phyloP scores from a whole-genome alignment of 2,888 invertebrate species.

The Camptogramma bilineatum region DNA sequence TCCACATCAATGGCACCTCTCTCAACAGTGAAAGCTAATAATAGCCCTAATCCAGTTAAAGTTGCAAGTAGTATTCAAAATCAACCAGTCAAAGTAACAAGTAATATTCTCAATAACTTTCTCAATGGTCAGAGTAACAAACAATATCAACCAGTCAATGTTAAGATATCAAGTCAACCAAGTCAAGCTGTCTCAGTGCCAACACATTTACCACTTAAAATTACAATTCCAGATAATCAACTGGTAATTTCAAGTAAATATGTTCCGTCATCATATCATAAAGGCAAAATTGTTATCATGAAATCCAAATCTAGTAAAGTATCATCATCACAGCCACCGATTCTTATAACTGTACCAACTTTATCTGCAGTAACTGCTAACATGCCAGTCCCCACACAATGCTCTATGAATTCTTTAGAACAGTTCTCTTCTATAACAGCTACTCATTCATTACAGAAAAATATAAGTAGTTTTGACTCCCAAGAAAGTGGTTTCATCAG shows the following conservation, averaged over 20 bases:
- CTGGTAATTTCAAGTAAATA: conserved; percentile 10
- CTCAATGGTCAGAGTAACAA: conserved; percentile 11
- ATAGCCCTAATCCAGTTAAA: neutral
- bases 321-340: conserved; percentile 25
- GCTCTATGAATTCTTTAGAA: conserved; percentile 23
- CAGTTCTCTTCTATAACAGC: conserved; percentile 21
- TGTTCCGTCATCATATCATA: conserved; percentile 16
- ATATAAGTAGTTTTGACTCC: neutral
- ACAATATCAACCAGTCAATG: conserved; percentile 15
- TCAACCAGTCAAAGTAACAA: neutral
- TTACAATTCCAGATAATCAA: conserved; percentile 27
- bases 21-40: conserved; percentile 6
- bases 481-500: conserved; percentile 20
- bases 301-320: conserved; percentile 21
- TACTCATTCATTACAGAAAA: conserved; percentile 3
- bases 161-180: conserved; percentile 6
- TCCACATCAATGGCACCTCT: conserved; percentile 5
- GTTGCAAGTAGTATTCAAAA: conserved; percentile 15
- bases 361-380: neutral
- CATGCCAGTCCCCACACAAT: conserved; percentile 9
- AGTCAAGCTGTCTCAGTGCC: conserved; percentile 13
- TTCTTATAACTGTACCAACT: conserved; percentile 28
- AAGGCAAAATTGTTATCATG: conserved; percentile 23
- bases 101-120: conserved; percentile 3
- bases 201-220: conserved; percentile 25